phyloP scores from a whole-genome alignment of 1,140 invertebrate species.

The Drosophila kurseongensis region DNA sequence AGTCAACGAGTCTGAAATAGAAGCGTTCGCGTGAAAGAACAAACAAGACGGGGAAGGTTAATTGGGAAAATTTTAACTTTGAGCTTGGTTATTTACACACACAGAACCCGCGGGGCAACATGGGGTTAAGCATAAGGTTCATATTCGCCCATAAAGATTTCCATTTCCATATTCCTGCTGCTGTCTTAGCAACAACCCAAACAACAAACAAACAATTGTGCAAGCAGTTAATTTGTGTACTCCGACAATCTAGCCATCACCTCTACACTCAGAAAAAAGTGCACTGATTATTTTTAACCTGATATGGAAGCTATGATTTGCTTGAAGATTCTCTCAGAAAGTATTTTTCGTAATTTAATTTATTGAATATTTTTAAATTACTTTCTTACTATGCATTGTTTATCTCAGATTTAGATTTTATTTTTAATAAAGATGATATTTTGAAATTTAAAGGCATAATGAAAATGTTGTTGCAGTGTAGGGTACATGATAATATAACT shows the following conservation, averaged over 20 bases:
- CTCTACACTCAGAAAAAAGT: slow-evolving; percentile 1
- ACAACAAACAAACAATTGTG: slow-evolving; percentile 69
- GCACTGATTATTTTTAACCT: no score
- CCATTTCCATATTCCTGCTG: slow-evolving; percentile 9
- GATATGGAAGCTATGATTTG: no score
- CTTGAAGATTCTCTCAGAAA: no score
- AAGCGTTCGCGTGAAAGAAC: slow-evolving; percentile 48
- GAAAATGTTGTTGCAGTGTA: not conserved
- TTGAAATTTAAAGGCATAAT: no score
- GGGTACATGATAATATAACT: slow-evolving; percentile 19
- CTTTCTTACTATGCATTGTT: no score
- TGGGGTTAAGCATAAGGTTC: slow-evolving; percentile 9
- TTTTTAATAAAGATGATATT: no score
- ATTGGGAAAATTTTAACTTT: slow-evolving; percentile 72
- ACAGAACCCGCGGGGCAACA: not conserved
- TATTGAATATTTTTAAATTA: no score
- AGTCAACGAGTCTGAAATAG: slow-evolving; percentile 23
- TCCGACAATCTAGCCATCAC: slow-evolving; percentile 29
- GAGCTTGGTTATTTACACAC: slow-evolving; percentile 7
- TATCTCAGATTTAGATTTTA: no score
- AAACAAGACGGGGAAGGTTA: slow-evolving; percentile 42
- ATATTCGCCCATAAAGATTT: slow-evolving; percentile 16
- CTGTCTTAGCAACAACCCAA: slow-evolving; percentile 13
- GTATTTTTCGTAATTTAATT: no score
- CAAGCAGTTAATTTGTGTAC: slow-evolving; percentile 68